Percentiles rank a stretch among this genome's conserved stretches.
Conservation (phyloP, 2,888 invertebrate genomes). For the Xestobium rufovillosum region DNA sequence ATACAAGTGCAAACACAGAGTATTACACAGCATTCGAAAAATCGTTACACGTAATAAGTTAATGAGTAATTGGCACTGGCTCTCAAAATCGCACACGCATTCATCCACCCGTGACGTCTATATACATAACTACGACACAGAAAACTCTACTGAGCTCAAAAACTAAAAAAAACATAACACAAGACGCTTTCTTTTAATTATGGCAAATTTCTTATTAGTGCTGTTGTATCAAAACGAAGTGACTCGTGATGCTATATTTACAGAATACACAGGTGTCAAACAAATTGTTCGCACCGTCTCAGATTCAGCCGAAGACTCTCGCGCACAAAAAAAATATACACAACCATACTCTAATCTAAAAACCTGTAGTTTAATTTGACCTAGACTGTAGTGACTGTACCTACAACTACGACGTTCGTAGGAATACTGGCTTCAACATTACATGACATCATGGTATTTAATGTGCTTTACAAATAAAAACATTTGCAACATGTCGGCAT, state of each 20-base stretch:
- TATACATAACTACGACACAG: conserved; percentile 41
- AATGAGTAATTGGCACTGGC: conserved; percentile 45
- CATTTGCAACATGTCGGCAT: conserved; percentile 28
- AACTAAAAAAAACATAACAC: conserved; percentile 19
- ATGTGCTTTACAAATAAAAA: conserved; percentile 30
- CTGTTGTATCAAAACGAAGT: conserved; percentile 37
- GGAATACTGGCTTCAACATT: conserved; percentile 40
- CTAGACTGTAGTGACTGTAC: conserved; percentile 41
- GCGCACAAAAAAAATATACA: conserved; percentile 11
- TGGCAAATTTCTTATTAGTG: too few relatives aligned
- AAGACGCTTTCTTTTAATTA: too few relatives aligned
- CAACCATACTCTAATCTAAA: conserved; percentile 24
- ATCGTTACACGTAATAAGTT: conserved; percentile 38
- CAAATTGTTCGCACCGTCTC: neutral
- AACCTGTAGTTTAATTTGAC: conserved; percentile 40
- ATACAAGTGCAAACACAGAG: conserved; percentile 50
- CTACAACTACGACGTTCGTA: conserved; percentile 36
- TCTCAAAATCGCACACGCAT: conserved; percentile 28
- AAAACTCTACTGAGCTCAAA: conserved; percentile 32
- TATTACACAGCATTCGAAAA: conserved; percentile 46
- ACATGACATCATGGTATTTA: conserved; percentile 30
- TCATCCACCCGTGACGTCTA: conserved; percentile 26
- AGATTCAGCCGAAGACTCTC: neutral
- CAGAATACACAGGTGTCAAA: conserved; percentile 5
- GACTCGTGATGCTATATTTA: conserved; percentile 28